These are phyloP conservation scores for Parazoanthus darwini DNA, from an alignment of 92 coral and sea anemone genomes.

Conservation along the genomic window DNA sequence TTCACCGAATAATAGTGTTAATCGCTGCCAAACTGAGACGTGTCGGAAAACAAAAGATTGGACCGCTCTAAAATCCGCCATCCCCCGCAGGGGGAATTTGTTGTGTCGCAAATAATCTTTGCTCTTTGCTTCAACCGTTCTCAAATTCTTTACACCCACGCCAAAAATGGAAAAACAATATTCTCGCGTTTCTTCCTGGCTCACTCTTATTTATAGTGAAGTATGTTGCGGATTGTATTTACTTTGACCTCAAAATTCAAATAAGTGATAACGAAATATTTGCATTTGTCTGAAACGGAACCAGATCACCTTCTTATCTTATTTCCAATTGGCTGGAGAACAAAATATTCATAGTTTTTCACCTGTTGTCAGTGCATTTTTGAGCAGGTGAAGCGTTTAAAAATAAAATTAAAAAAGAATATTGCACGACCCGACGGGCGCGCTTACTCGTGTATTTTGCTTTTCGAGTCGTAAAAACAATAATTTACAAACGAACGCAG, in stretches of 20 bases:
- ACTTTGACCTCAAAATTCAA: conserved; percentile 4
- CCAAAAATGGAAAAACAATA: background rate
- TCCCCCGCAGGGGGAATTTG: background rate
- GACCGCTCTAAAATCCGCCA: background rate
- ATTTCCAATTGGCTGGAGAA: conserved; percentile 12
- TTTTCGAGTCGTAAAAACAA: too few relatives aligned
- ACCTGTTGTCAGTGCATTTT: background rate
- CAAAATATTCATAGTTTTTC: conserved; percentile 1
- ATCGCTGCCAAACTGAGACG: background rate
- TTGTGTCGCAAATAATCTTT: background rate
- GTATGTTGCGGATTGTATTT: background rate
- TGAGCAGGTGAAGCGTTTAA: background rate
- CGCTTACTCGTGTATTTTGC: too few relatives aligned
- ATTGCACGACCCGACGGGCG: too few relatives aligned
- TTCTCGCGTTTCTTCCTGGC: background rate
- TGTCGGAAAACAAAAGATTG: conserved; percentile 2
- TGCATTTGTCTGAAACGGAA: conserved; percentile 17
- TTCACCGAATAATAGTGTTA: background rate
- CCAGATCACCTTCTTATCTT: background rate
- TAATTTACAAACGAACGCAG: too few relatives aligned
- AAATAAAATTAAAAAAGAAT: too few relatives aligned
- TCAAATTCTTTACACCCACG: background rate
- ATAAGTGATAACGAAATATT: background rate
- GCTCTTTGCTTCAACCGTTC: background rate
- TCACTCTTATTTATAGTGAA: background rate